These are phyloP conservation scores for Coremacera marginata DNA, from an alignment of 2,888 invertebrate genomes.

Conservation along the genomic window DNA sequence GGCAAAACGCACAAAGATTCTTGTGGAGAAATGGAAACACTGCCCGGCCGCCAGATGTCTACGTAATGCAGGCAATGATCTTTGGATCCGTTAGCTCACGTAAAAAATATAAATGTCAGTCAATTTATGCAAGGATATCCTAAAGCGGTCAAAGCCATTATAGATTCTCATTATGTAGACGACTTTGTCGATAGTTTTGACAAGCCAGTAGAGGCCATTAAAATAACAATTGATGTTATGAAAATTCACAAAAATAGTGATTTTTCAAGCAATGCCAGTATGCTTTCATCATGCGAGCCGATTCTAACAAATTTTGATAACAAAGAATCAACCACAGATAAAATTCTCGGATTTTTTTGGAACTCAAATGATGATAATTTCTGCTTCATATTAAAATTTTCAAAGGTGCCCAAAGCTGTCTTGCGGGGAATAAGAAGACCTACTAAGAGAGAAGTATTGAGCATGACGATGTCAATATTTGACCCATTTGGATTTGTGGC, in stretches of 20 bases:
- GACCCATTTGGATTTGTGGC: too few relatives aligned
- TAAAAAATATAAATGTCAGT: slow-evolving; percentile 32
- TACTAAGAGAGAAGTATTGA: background rate
- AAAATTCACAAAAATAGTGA: background rate
- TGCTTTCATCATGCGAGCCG: too few relatives aligned
- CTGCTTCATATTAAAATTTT: background rate
- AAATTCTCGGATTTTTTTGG: background rate
- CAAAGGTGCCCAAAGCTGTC: background rate
- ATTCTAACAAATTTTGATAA: too few relatives aligned
- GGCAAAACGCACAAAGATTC: slow-evolving; percentile 54
- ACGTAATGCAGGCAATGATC: slow-evolving; percentile 32
- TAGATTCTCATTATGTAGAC: background rate
- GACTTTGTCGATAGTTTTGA: too few relatives aligned
- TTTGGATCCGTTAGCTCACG: slow-evolving; percentile 37
- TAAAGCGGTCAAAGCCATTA: slow-evolving; percentile 26
- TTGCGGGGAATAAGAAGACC: background rate
- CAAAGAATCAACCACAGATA: background rate
- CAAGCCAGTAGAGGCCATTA: background rate
- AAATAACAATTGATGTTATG: background rate
- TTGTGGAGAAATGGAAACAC: slow-evolving; percentile 49
- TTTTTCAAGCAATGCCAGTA: too few relatives aligned
- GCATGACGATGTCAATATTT: too few relatives aligned
- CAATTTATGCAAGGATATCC: slow-evolving; percentile 8
- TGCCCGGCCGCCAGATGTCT: slow-evolving; percentile 28
- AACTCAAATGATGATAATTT: background rate